Evolutionary conservation across 2,113 vertebrate species (phyloP), one percentile per base, ranked within the genome.

Genomic region (Malurus cyaneus): DNA sequence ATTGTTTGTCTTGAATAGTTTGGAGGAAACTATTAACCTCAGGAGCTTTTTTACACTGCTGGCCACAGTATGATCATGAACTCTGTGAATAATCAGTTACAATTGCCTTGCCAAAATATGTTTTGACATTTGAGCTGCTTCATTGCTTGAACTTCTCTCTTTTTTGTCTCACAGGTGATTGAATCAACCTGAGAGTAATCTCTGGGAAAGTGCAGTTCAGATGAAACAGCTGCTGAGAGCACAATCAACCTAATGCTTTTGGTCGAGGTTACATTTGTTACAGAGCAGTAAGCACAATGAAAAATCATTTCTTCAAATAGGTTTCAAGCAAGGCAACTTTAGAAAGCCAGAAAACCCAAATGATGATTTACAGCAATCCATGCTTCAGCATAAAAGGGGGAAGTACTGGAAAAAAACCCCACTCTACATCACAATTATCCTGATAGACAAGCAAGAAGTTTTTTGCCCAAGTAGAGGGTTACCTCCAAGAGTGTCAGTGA

Each of bases 41-140:
- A 17, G 70, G 60, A 74, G 36, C 6, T 56, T 78, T 90, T 70
- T 91, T 28, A 65, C 24, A 56, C 41, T 71, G 21, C 34, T 79
- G 36, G 12, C 28, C 53, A 60, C 46, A 44, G 8, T 20, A 21
- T 32, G 44, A 44, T 65, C 32, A 41, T n/a, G 44, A 92, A 36
- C 39, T 44, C 72, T 53, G 39, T 5, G 36, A 93, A 92, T 66
- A 91, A 84, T 52, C 19, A 53, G 25, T n/a, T 91, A 61, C 61
- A 92, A 80, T 11, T 91, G 49, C 53, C 44, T 86, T 86, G 69
- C 65, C 60, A 81, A 86, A 86, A 28, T 44, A 71, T 5, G 9
- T 78, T 93, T 92, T 88, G 72, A 83, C 44, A 56, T 93, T 79
- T 86, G 52, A 96, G 84, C 46, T 74, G 15, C 56, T 71, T 84